Percentiles rank a stretch among this genome's conserved stretches.
Conservation (phyloP, 2,888 invertebrate genomes). For the Lycocerus yunnanus region DNA sequence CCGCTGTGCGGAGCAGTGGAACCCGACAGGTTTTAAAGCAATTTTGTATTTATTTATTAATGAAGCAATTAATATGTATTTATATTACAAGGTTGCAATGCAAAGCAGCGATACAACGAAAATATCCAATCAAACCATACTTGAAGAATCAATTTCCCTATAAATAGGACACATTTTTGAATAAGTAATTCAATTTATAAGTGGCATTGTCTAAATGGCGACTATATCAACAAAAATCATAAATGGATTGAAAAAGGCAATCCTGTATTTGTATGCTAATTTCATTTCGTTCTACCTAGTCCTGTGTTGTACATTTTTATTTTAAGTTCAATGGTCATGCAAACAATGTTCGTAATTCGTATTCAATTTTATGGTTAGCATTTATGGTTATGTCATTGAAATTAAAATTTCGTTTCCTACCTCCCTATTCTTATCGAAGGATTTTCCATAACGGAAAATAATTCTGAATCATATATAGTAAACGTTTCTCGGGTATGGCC, state of each 20-base stretch:
- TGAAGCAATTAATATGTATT: neutral
- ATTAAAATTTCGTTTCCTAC: neutral
- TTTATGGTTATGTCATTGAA: neutral
- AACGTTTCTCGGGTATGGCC: no score
- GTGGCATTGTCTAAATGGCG: neutral
- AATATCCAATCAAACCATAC: neutral
- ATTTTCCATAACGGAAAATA: neutral
- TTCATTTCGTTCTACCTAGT: neutral
- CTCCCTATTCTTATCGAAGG: neutral
- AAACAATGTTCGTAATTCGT: neutral
- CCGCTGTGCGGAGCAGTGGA: neutral
- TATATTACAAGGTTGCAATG: neutral
- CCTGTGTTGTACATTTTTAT: neutral
- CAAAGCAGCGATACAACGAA: neutral
- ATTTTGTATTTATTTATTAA: neutral
- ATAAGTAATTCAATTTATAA: neutral
- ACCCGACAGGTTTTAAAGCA: neutral
- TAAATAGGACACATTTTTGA: neutral
- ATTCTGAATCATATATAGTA: no score
- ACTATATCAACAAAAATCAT: neutral
- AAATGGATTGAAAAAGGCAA: neutral
- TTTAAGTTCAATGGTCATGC: neutral
- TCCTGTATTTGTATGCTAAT: constrained; percentile 2
- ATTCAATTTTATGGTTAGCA: neutral
- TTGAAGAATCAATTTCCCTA: neutral